Base-by-base conservation (phyloP, 1,140 invertebrate genomes). In the Dinothrombium tinctorium region DNA sequence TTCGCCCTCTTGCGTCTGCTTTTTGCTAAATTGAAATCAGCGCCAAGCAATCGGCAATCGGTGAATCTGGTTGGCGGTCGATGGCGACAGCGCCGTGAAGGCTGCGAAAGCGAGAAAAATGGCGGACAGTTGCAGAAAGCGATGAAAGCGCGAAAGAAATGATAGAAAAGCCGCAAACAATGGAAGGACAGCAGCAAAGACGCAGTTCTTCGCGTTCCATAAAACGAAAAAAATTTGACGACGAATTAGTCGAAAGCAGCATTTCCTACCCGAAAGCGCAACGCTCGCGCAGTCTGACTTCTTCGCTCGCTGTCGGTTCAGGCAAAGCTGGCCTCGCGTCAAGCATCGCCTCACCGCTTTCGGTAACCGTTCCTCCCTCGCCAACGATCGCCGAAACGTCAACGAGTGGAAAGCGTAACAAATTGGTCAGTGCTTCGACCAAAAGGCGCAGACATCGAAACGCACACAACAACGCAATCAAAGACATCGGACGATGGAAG, bases 401-500 rank as follows among this genome's bases (percentile, higher is more conserved):
- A 40, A 33, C 9, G 33, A 44, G 20, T 20, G 9, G 23, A 33
- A n/a, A n/a, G n/a, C n/a, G n/a, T n/a, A 26, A 24, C 11, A 15
- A 7, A 20, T 21, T 4, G 17, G 32, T 12, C 2, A 22, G 7
- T 33, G 29, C 33, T 45, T 24, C 25, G 24, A 20, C 28, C 4
- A 44, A 46, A 29, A 32, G 47, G 26, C 38, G 50, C 15, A 41
- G 47, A 29, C 29, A 45, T 20, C 63, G 67, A n/a, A 66, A 69
- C 22, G 56, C 71, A 38, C 68, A 65, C 51, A 66, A 70, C 47
- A 55, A 69, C 40, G 64, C 69, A 8, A 75, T 73, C 12, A 76
- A 84, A 64, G 82, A 89, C 63, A 60, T 92, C 9, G 86, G 86
- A 0, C 63, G 83, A 46, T 98, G 90, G 89, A 94, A 94, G 58